Base-by-base conservation (phyloP, 2,797 vertebrate genomes). In the Florisuga fusca region DNA sequence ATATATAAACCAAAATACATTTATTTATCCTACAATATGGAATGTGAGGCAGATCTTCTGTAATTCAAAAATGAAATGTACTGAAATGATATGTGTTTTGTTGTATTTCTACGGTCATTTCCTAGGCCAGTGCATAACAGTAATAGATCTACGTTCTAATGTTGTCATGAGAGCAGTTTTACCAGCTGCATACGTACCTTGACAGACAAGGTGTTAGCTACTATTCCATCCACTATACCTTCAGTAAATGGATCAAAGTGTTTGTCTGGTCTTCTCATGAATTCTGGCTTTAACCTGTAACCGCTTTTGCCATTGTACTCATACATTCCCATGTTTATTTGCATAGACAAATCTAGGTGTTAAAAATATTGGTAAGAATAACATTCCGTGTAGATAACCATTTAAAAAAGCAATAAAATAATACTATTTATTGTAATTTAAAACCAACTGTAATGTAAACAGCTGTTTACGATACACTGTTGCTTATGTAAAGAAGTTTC, bases 251-350 rank as follows among this genome's bases (percentile, higher is more conserved):
- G 99, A 95, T 99, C 99, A 89, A 99, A 99, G 95, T 99, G 98
- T 96, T 99, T 99, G 97, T 99, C 99, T 2, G 99, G 98, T 59
- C 99, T 98, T 92, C 99, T 98, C 99, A 99, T 99, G 61, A 99
- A 99, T 97, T 99, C 99, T 5, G 99, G 99, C 94, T 99, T 99
- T 68, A 99, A 97, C 57, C 99, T 98, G 97, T 98, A 99, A 63
- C 99, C 99, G 48, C 99, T 99, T 97, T 99, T 99, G 20, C 99
- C 99, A 10, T 99, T 99, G 97, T 99, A 99, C 75, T 99, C 99
- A 1, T 99, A 99, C 99, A 99, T 99, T 59, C 99, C 99, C 98
- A 99, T 98, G 96, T 99, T 99, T 94, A 99, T 98, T 97, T 99
- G 99, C 99, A 99, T 99, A 95, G 99, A 98, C 94, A 99, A 97